A percentile compares a stretch with the other conserved stretches of the same genome.
Conservation (phyloP, 2,113 vertebrate species). For the Rhinoptilus africanus region DNA sequence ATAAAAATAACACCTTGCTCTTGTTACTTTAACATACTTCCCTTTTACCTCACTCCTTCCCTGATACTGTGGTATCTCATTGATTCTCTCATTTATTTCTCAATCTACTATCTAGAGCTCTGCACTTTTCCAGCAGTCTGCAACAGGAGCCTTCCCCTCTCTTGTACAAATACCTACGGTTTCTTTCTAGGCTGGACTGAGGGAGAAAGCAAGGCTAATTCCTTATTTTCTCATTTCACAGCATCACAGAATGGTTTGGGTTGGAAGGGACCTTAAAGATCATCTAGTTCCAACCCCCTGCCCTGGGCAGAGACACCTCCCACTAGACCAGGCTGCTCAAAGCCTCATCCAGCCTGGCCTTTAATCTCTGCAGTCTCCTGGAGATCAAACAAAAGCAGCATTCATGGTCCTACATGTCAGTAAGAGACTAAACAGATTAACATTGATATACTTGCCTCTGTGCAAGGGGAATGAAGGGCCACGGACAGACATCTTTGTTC, state of each 20-base stretch:
- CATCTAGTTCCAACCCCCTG: too few relatives aligned
- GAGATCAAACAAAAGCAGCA: constrained; percentile 24
- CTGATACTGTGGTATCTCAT: neutral
- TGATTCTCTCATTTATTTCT: neutral
- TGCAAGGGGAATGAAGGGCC: neutral
- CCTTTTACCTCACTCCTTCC: neutral
- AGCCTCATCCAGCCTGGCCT: too few relatives aligned
- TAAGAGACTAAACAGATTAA: neutral
- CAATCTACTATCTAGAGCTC: neutral
- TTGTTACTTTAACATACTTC: neutral
- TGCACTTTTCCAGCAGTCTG: neutral
- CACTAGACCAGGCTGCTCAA: too few relatives aligned
- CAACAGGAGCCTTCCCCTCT: neutral
- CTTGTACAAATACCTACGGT: neutral
- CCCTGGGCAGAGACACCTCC: too few relatives aligned
- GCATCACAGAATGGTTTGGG: too few relatives aligned
- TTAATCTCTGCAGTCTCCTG: neutral
- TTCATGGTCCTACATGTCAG: neutral
- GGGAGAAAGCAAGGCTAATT: neutral
- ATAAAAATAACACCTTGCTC: neutral
- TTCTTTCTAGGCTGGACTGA: neutral
- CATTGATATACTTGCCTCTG: neutral
- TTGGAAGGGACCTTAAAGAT: too few relatives aligned
- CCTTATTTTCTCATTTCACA: neutral
- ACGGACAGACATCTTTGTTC: neutral